Conservation (phyloP, 1,140 invertebrate species). For the Phortica variegata region DNA sequence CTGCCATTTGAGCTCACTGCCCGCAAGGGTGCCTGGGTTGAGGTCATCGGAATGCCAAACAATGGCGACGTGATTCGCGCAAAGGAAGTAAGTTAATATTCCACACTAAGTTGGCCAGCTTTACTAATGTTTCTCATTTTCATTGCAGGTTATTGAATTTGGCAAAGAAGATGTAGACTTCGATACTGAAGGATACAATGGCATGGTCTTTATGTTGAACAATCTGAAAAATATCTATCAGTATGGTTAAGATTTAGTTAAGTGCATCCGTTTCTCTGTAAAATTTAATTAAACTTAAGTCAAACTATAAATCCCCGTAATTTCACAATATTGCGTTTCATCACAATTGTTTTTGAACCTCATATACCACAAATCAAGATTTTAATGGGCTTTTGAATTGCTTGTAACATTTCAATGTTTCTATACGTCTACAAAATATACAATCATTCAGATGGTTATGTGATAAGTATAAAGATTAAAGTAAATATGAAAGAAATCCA, state of each 20-base stretch:
- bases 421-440: no score
- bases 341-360: no score
- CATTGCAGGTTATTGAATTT: slow-evolving; percentile 40
- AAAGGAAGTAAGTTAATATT: slow-evolving; percentile 12
- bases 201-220: slow-evolving; percentile 39
- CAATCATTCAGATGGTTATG: no score
- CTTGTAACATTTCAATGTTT: no score
- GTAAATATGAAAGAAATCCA: no score
- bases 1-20: slow-evolving; percentile 25
- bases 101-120: not conserved
- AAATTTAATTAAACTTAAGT: no score
- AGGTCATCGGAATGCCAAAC: slow-evolving; percentile 41
- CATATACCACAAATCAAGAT: no score
- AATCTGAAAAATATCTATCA: slow-evolving; percentile 46
- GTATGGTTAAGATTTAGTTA: slow-evolving; percentile 20
- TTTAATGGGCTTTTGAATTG: no score
- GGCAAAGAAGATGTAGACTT: slow-evolving; percentile 41
- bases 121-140: not conserved
- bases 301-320: no score
- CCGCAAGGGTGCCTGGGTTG: slow-evolving; percentile 36
- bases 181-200: slow-evolving; percentile 46
- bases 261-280: no score
- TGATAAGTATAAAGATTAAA: no score
- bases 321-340: no score
- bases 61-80: slow-evolving; percentile 27